Base-by-base conservation (phyloP, 2,113 vertebrate genomes). In the Probosciger aterrimus region DNA sequence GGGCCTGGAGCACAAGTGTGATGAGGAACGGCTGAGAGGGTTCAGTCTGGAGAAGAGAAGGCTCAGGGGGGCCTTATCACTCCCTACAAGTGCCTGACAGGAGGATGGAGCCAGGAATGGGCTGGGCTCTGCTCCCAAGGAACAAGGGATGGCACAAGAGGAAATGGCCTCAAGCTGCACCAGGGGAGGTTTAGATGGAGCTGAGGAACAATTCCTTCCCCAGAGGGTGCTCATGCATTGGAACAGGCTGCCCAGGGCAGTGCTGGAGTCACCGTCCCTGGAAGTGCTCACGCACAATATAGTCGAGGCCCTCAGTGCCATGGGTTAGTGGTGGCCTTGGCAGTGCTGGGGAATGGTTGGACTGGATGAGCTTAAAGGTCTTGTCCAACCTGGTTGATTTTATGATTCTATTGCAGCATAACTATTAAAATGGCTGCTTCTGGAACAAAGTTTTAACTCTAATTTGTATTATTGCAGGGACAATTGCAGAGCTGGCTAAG, bases 391-490 rank as follows among this genome's bases (percentile, higher is more conserved):
- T 24, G 22, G 57, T 15, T 24, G 33, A 59, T 35, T 15, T 33
- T 10, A 10, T 59, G 22, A 35, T 35, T 59, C 2, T 22, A 31
- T 2, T 4, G 2, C 39, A 78, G 59, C 10, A 7, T 17, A 35
- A 75, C n/a, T 24, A 43, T 14, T 11, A 28, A 82, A 69, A 46
- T 0, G 4, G 60, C 6, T 5, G 1, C 24, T 71, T 70, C 20
- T 6, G 4, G 9, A 52, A 35, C 0, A 13, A 9, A 47, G 24
- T 3, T 67, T 50, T 70, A 46, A 46, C 65, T 50, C 24, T 16
- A 6, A 31, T 35, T 39, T n/a, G 39, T 6, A 5, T 25, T 15
- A 33, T 31, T 0, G 3, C 0, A 0, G 25, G 28, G 5, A 43
- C 20, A 24, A 33, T 1, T 13, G 47, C 74, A 65, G 6, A 53